Base-by-base conservation (phyloP, 2,888 invertebrate species). In the Oxyteleia sp. region DNA sequence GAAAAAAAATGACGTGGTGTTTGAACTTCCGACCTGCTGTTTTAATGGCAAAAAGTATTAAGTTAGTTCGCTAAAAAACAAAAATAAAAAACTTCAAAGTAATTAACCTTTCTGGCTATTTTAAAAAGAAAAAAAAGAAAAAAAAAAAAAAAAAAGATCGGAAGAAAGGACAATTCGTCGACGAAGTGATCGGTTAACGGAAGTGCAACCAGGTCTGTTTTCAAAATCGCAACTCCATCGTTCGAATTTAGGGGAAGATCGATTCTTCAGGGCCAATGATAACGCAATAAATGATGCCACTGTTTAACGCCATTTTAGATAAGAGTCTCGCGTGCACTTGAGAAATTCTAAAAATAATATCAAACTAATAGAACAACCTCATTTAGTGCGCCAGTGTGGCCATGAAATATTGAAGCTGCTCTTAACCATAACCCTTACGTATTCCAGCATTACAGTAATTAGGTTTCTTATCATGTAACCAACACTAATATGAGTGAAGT, bases 281-380 rank as follows among this genome's bases (percentile, higher is more conserved):
- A 83, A 64, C 83, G 75, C 68, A 47, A 68, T 55, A 63, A 72
- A 63, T 38, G 78, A 74, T 72, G 78, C 66, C 35, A 55, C 72
- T 43, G 35, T 66, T 76, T 78, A 64, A 71, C 69, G 71, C 64
- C 49, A 53, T 68, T 57, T 43, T 13, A 64, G 83, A 84, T 84
- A 75, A 84, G 66, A 35, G 49, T 75, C 75, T 84, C 80, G 84
- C 84, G 84, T 83, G 83, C 75, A 61, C 66, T 76, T 75, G 64
- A 61, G 75, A 71, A 71, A 32, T 35, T 68, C 69, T 74, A 79
- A 83, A 83, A 79, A 74, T 74, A 83, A 64, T 64, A 63, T 47
- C 26, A 74, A 53, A 72, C n/a, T 71, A 82, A 72, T 63, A 55
- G 69, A 76, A 53, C 79, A 83, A 83, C 79, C 83, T 83, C 75